Base-by-base conservation (phyloP, 2,797 vertebrate species). In the Crocodylus rhombifer region DNA sequence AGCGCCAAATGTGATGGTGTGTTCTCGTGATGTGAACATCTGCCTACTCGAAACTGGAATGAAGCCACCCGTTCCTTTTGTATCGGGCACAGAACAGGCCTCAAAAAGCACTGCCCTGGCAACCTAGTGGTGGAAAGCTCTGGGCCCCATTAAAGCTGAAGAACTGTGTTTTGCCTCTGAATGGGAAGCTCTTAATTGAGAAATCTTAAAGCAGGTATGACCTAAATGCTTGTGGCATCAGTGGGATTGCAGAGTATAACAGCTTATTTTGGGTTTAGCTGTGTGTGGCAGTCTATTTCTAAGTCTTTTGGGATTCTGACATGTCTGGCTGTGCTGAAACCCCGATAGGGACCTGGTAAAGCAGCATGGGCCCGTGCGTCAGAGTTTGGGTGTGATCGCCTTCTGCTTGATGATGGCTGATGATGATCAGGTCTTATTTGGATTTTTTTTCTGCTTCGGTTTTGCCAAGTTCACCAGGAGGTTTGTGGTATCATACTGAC, bases 121-220 rank as follows among this genome's bases (percentile, higher is more conserved):
- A 61, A 63, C 6, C 1, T 0, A 0, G 5, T 10, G 30, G 57
- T 55, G 82, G 26, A 36, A 63, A 78, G 21, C 21, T 81, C n/a
- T 4, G 28, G 61, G 51, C 80, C 60, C 88, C 18, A 1, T 25
- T n/a, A 75, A 51, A 56, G 73, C 61, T 69, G 21, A 2, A 6
- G 79, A 67, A 92, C 14, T 73, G 65, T 23, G 14, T 64, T 7
- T 67, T 81, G 63, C 81, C 82, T 91, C 91, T 61, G 80, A 56
- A 88, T 33, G 2, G 89, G 17, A 0, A 1, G 2, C 36, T 82
- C 36, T 25, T 16, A 7, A 65, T 21, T 74, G 55, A n/a, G 82
- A 88, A 79, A 89, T 64, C 61, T 33, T 55, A 80, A 89, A 94
- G 80, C 78, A 94, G 87, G 90, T 94, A 87, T 79, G 89, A 7